Percentiles rank a stretch among this genome's conserved stretches.
phyloP scores from a whole-genome alignment of 2,888 invertebrate species.

The Pseudoips prasinana region DNA sequence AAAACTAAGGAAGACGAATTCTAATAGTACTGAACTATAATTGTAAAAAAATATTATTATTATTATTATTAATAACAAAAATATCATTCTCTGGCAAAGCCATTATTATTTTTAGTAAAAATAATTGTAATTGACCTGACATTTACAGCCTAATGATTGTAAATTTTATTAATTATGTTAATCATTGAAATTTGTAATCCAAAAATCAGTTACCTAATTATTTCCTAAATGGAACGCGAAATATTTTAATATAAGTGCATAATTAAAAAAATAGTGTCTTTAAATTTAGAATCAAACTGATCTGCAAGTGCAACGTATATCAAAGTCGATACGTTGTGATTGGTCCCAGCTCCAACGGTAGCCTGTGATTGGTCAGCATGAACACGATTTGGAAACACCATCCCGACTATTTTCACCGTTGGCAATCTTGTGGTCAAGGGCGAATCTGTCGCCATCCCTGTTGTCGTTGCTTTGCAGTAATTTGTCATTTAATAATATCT shows the following conservation, averaged over 20 bases:
- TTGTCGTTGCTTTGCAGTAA: slow-evolving; percentile 86
- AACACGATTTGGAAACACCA: slow-evolving; percentile 75
- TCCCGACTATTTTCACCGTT: slow-evolving; percentile 71
- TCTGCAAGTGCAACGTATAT: slow-evolving; percentile 19
- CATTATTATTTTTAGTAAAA: no score
- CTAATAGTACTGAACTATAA: slow-evolving; percentile 12
- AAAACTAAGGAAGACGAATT: slow-evolving; percentile 14
- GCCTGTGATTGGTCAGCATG: slow-evolving; percentile 79
- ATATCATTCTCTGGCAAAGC: not conserved
- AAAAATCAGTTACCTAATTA: no score
- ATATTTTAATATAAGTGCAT: no score
- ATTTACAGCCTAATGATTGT: no score
- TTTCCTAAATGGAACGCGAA: no score
- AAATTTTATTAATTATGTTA: no score
- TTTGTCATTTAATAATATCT: slow-evolving; percentile 91
- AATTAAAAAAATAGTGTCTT: slow-evolving; percentile 19
- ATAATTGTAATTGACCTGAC: no score
- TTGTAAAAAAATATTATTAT: slow-evolving; percentile 19
- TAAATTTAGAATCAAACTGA: slow-evolving; percentile 30
- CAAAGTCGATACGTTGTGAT: slow-evolving; percentile 33
- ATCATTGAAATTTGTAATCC: no score
- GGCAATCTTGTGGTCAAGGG: slow-evolving; percentile 81
- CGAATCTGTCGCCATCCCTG: slow-evolving; percentile 86
- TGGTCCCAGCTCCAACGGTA: slow-evolving; percentile 32
- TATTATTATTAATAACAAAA: slow-evolving; percentile 10